Evolutionary conservation across 2,113 vertebrate genomes (phyloP).

Genomic region (Ciconia stormi): DNA sequence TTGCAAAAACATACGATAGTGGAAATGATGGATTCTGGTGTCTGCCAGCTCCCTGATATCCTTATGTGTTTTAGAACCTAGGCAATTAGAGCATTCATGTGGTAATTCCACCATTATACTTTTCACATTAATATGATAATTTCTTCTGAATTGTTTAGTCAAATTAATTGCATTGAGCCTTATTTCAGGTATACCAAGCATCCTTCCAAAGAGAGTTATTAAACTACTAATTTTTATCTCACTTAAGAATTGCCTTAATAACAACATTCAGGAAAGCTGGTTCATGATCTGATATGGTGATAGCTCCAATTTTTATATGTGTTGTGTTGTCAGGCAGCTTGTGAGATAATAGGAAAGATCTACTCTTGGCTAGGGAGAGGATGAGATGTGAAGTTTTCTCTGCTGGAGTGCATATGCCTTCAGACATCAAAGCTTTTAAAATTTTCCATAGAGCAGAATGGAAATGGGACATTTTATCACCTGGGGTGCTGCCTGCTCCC

Average conservation of each 20-base stretch:
- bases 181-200: not conserved
- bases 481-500: slow-evolving; percentile 51
- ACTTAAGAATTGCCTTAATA: not conserved
- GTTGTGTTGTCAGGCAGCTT: slow-evolving; percentile 21
- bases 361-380: slow-evolving; percentile 5
- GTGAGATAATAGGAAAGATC: slow-evolving; percentile 32
- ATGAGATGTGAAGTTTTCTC: slow-evolving; percentile 49
- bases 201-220: not conserved
- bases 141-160: slow-evolving; percentile 20
- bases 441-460: slow-evolving; percentile 28
- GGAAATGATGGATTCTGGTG: slow-evolving; percentile 5
- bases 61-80: not conserved
- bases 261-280: not conserved
- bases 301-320: not conserved
- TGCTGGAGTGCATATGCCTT: slow-evolving; percentile 58
- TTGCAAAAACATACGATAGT: not conserved
- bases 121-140: slow-evolving; percentile 26
- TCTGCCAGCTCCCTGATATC: not conserved
- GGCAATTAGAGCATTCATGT: not conserved
- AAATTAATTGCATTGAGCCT: slow-evolving; percentile 16
- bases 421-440: slow-evolving; percentile 49
- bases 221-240: not conserved
- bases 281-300: not conserved
- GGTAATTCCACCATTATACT: slow-evolving; percentile 17
- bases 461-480: slow-evolving; percentile 58